Evolutionary conservation across 2,113 vertebrate species (phyloP), one percentile per base, ranked within the genome.

Genomic region (Syngnathoides biaculeatus): DNA sequence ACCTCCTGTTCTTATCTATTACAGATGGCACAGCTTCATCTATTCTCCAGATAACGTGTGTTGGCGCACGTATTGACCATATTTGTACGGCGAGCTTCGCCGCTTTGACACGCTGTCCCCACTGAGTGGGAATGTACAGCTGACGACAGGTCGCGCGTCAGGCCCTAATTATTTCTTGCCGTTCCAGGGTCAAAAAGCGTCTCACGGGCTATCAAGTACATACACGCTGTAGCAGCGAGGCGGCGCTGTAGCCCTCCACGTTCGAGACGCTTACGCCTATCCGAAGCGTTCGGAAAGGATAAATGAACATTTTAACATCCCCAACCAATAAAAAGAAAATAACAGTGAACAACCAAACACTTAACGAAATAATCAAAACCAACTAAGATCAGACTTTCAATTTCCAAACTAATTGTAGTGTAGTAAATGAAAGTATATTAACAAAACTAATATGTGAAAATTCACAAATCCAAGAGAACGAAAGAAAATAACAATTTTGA

Each of bases 1-100:
- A 64, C 64, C 65, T 83, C 58, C 68, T 70, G 17, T 68, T 68
- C 81, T 79, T 85, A 86, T 86, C 75, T 79, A 17, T 69, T 75
- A 69, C 14, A 65, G 71, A 72, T 52, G 71, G 73, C 67, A 77
- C 79, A 47, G 67, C 81, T 85, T 85, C 74, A 84, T 77, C 77
- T 72, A 68, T 81, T 74, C 77, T 35, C 62, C 57, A 77, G 73
- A 73, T 75, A 81, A 64, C 45, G 57, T 48, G 71, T 66, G 57
- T 42, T 9, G 30, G 56, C 38, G 40, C 60, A 62, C n/a, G 24
- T 26, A 43, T 43, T 15, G 40, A 62, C 39, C 17, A 14, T 15
- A 62, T 53, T 13, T 43, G n/a, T n/a, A n/a, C n/a, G n/a, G n/a
- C n/a, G 15, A 62, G 39, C n/a, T 26, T 14, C 20, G 42, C 15